phyloP scores from a whole-genome alignment of 2,797 vertebrate species.

The Poliocrania exsul region DNA sequence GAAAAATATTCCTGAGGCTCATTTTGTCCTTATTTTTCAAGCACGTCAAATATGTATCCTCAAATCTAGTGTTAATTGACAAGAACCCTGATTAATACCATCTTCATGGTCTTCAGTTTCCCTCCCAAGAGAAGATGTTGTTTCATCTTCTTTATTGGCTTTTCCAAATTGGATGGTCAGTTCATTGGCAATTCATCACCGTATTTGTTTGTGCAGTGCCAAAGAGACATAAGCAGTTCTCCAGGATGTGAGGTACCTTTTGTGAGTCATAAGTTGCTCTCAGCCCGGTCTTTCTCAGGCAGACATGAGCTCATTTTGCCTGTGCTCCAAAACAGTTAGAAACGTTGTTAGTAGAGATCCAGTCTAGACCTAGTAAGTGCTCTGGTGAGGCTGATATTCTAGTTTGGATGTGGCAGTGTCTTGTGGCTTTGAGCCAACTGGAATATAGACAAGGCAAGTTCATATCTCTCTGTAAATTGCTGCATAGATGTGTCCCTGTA shows the following conservation, averaged over 20 bases:
- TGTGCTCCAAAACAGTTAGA: neutral
- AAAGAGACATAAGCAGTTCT: neutral
- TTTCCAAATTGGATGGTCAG: neutral
- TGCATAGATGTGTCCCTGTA: neutral
- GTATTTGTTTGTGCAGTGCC: fast-evolving
- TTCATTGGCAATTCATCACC: neutral
- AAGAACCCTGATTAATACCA: neutral
- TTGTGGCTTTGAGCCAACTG: neutral
- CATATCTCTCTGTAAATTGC: neutral
- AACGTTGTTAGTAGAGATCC: neutral
- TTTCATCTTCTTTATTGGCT: neutral
- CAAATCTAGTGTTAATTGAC: neutral
- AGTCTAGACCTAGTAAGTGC: neutral
- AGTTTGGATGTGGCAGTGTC: fast-evolving
- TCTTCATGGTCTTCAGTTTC: neutral
- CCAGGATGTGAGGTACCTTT: neutral
- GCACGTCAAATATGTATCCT: neutral
- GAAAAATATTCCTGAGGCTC: neutral
- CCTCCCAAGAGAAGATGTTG: neutral
- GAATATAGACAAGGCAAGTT: neutral
- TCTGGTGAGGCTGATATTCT: neutral
- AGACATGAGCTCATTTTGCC: fast-evolving
- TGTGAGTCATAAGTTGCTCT: neutral
- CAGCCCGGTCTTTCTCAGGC: neutral
- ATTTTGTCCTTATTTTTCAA: neutral